phyloP scores from a whole-genome alignment of 2,888 invertebrate genomes.

The Drosophila mimetica region DNA sequence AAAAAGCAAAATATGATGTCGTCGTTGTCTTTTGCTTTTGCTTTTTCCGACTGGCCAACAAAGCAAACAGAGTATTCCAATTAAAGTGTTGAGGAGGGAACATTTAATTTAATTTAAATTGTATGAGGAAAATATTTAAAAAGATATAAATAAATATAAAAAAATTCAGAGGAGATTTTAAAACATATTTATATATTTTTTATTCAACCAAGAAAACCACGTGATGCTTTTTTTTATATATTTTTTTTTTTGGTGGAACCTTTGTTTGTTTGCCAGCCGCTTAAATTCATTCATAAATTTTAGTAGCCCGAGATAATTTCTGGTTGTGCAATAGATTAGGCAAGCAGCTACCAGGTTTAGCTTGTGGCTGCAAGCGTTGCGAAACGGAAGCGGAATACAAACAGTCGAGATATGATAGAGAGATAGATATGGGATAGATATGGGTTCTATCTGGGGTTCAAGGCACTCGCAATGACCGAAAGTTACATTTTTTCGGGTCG shows the following conservation, averaged over 20 bases:
- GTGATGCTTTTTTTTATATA: neutral
- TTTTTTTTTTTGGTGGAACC: neutral
- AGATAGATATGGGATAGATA: conserved; percentile 15
- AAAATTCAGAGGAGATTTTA: too few relatives aligned
- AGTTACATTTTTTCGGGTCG: conserved; percentile 6
- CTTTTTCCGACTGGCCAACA: conserved; percentile 8
- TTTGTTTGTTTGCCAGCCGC: conserved; percentile 37
- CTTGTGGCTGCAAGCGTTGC: neutral
- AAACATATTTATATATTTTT: too few relatives aligned
- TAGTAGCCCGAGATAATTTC: conserved; percentile 26
- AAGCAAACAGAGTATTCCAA: conserved; percentile 64
- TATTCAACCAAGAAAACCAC: neutral
- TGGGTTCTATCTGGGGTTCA: conserved; percentile 33
- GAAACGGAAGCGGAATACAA: conserved; percentile 15
- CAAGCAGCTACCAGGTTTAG: neutral
- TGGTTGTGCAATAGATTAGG: conserved; percentile 60
- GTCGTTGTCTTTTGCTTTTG: conserved; percentile 8
- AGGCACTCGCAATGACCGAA: conserved; percentile 13
- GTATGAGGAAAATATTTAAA: too few relatives aligned
- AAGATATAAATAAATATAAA: too few relatives aligned
- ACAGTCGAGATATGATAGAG: conserved; percentile 24
- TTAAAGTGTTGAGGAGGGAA: conserved; percentile 49
- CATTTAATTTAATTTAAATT: too few relatives aligned
- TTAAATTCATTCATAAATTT: conserved; percentile 71
- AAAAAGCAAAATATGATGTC: conserved; percentile 17